A percentile compares a stretch with the other conserved stretches of the same genome.
phyloP scores from a whole-genome alignment of 1,140 invertebrate species.

The Drosophila pectinifera region DNA sequence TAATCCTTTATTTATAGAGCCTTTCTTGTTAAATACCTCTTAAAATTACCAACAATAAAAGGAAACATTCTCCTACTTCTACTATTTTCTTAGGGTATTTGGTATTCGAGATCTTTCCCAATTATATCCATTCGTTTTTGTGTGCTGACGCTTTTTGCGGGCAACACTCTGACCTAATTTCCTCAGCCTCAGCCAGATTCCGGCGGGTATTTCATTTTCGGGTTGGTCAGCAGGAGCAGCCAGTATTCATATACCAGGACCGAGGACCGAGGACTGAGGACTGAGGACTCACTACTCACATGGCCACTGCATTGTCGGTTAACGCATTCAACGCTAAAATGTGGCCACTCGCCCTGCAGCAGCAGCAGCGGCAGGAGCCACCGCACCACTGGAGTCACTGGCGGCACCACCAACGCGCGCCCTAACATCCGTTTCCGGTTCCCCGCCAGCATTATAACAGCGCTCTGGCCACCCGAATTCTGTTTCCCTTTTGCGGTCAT shows the following conservation, averaged over 20 bases:
- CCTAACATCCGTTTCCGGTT: background rate
- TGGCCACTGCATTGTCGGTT: slow-evolving; percentile 41
- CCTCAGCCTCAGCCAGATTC: slow-evolving; percentile 33
- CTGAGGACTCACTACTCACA: slow-evolving; percentile 2
- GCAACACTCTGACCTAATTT: slow-evolving; percentile 69
- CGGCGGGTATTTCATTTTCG: slow-evolving; percentile 46
- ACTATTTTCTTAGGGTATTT: background rate
- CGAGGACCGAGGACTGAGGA: background rate
- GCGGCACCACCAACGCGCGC: background rate
- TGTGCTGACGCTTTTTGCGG: slow-evolving; percentile 36
- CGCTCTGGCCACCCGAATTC: slow-evolving; percentile 47
- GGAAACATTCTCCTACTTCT: background rate
- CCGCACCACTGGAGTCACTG: background rate
- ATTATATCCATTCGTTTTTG: slow-evolving; percentile 10
- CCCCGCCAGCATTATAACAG: slow-evolving; percentile 23
- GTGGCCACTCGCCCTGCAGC: slow-evolving; percentile 44
- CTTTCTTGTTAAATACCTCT: too few relatives aligned
- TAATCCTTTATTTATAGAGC: too few relatives aligned
- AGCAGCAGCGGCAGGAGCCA: background rate
- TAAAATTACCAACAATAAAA: background rate
- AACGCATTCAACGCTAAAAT: slow-evolving; percentile 63
- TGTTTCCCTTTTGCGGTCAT: slow-evolving; percentile 53
- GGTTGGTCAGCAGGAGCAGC: slow-evolving; percentile 39
- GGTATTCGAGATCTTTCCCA: slow-evolving; percentile 1
- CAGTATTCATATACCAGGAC: background rate